phyloP scores from a whole-genome alignment of 2,113 vertebrate genomes.

The Entosphenus tridentatus region DNA sequence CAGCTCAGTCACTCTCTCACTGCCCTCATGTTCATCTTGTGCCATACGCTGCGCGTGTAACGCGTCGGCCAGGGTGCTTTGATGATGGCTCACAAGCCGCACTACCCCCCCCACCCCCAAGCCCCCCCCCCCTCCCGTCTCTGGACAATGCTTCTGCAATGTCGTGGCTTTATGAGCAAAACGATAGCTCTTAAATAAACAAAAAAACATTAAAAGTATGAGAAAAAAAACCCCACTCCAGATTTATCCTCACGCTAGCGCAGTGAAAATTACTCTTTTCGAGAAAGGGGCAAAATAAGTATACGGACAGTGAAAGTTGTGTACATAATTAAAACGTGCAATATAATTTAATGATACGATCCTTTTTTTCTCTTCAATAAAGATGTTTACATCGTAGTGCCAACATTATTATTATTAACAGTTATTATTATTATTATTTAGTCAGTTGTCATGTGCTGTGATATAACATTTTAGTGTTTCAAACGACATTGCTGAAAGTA shows the following conservation, averaged over 20 bases:
- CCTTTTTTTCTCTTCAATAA: too few relatives aligned
- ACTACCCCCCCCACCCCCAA: neutral
- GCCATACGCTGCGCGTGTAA: too few relatives aligned
- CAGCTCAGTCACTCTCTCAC: neutral
- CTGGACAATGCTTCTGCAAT: conserved; percentile 1
- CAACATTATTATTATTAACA: too few relatives aligned
- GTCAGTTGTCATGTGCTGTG: neutral
- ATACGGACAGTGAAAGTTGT: too few relatives aligned
- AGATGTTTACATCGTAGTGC: neutral
- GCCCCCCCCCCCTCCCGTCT: neutral
- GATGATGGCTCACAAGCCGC: neutral
- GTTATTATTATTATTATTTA: neutral
- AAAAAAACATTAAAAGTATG: too few relatives aligned
- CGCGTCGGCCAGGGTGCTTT: neutral
- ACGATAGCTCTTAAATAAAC: too few relatives aligned
- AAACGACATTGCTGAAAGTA: neutral
- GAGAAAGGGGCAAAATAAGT: too few relatives aligned
- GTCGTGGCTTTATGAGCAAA: neutral
- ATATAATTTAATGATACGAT: too few relatives aligned
- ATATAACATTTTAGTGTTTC: conserved; percentile 1
- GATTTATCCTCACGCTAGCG: too few relatives aligned
- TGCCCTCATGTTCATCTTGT: neutral
- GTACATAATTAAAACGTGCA: too few relatives aligned
- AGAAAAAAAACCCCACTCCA: too few relatives aligned
- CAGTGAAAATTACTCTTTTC: too few relatives aligned